These are phyloP conservation scores for Peribatodes rhomboidaria DNA, from an alignment of 2,888 invertebrate species.

Conservation along the genomic window DNA sequence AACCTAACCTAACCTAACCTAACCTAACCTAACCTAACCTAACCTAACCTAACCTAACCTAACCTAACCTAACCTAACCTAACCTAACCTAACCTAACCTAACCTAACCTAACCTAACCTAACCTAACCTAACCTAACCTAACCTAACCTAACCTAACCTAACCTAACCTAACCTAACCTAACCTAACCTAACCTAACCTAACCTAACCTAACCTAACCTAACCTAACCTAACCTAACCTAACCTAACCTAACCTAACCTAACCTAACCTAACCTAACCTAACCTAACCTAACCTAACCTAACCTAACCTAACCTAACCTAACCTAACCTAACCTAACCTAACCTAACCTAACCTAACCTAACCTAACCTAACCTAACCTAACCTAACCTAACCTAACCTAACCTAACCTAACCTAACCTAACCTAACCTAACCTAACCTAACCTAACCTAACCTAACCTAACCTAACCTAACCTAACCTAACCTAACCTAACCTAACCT, in stretches of 20 bases:
- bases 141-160: conserved; percentile 5
- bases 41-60: conserved; percentile 5
- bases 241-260: conserved; percentile 1
- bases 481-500: conserved; percentile 1
- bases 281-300: conserved; percentile 1
- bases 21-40: conserved; percentile 5
- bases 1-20: conserved; percentile 5
- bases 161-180: conserved; percentile 5
- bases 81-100: conserved; percentile 5
- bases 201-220: neutral
- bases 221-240: conserved; percentile 1
- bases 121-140: conserved; percentile 5
- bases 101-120: conserved; percentile 2
- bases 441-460: conserved; percentile 1
- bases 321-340: conserved; percentile 1
- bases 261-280: conserved; percentile 1
- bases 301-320: conserved; percentile 1
- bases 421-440: conserved; percentile 1
- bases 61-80: conserved; percentile 5
- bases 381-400: conserved; percentile 1
- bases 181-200: conserved; percentile 2
- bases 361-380: conserved; percentile 1
- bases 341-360: conserved; percentile 1
- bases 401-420: conserved; percentile 1
- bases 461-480: conserved; percentile 1